These are phyloP conservation scores for Poeciliopsis turneri DNA, from an alignment of 2,797 vertebrate genomes.

Conservation along the genomic window DNA sequence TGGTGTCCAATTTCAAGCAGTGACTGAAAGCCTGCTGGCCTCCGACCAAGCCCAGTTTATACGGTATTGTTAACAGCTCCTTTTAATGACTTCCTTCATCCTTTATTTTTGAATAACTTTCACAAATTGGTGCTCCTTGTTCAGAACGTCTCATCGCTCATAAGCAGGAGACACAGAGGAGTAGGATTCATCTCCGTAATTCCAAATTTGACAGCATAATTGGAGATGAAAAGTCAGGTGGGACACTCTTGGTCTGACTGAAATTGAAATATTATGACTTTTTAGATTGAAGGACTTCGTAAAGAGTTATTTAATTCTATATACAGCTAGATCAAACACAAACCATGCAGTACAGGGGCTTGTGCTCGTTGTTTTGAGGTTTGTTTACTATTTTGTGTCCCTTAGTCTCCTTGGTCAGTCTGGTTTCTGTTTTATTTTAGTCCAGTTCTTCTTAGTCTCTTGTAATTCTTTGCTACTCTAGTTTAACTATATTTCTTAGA, in stretches of 20 bases:
- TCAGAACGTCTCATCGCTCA: slow-evolving; percentile 56
- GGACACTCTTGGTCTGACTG: slow-evolving; percentile 23
- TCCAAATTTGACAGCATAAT: slow-evolving; percentile 54
- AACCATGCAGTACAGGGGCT: neutral
- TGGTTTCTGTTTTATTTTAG: too few relatives aligned
- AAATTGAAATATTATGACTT: neutral
- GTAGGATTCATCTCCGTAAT: slow-evolving; percentile 56
- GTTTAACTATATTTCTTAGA: too few relatives aligned
- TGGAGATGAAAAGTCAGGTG: slow-evolving; percentile 41
- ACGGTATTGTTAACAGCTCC: slow-evolving; percentile 55
- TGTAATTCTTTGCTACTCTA: too few relatives aligned
- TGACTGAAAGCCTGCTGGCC: slow-evolving; percentile 59
- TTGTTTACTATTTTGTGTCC: too few relatives aligned
- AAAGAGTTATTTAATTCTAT: neutral
- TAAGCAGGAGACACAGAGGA: slow-evolving; percentile 35
- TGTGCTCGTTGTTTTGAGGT: too few relatives aligned
- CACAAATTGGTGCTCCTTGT: slow-evolving; percentile 33
- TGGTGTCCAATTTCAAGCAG: slow-evolving; percentile 62
- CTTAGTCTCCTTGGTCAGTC: too few relatives aligned
- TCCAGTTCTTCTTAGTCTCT: too few relatives aligned
- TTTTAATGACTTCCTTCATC: slow-evolving; percentile 60
- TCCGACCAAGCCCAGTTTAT: slow-evolving; percentile 50
- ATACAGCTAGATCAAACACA: neutral
- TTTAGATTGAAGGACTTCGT: neutral
- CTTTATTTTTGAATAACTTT: slow-evolving; percentile 48